Evolutionary conservation across 2,113 vertebrate species (phyloP).

Genomic region (Thomomys bottae): DNA sequence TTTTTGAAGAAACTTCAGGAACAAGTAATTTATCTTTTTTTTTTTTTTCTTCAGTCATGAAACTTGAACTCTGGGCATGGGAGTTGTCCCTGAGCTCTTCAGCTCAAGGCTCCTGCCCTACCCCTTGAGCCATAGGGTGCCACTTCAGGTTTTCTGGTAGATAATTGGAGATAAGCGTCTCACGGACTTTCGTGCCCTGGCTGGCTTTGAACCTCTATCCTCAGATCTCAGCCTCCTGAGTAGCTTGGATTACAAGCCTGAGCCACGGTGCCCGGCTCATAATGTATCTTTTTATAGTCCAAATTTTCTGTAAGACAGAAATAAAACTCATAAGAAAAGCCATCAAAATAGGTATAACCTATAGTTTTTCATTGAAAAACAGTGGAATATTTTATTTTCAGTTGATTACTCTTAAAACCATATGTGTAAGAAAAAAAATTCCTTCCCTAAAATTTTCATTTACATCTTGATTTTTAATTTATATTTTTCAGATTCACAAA

Average conservation of each 20-base stretch:
- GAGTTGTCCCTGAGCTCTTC: too few species aligned
- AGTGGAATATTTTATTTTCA: conserved; percentile 45
- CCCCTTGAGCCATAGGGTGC: too few species aligned
- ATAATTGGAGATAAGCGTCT: too few species aligned
- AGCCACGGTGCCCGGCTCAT: too few species aligned
- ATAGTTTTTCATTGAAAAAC: conserved; percentile 20
- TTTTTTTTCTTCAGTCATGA: too few species aligned
- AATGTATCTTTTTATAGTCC: conserved; percentile 39
- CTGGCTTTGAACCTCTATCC: too few species aligned
- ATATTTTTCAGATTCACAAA: conserved; percentile 89
- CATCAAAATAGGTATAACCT: background rate
- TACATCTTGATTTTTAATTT: conserved; percentile 46
- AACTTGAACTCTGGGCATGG: too few species aligned
- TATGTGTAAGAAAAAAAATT: conserved; percentile 27
- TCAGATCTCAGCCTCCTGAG: too few species aligned
- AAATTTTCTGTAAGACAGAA: conserved; percentile 31
- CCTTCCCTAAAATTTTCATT: conserved; percentile 34
- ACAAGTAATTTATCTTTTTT: conserved; percentile 88
- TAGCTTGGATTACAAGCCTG: too few species aligned
- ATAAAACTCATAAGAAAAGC: background rate
- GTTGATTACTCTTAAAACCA: conserved; percentile 4
- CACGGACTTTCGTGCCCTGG: too few species aligned
- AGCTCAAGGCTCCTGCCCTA: too few species aligned
- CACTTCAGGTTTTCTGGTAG: too few species aligned
- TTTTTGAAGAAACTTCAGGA: conserved; percentile 97